Evolutionary conservation across 2,888 invertebrate genomes (phyloP), one percentile per base, ranked within the genome.

Genomic region (Plagodis pulveraria): DNA sequence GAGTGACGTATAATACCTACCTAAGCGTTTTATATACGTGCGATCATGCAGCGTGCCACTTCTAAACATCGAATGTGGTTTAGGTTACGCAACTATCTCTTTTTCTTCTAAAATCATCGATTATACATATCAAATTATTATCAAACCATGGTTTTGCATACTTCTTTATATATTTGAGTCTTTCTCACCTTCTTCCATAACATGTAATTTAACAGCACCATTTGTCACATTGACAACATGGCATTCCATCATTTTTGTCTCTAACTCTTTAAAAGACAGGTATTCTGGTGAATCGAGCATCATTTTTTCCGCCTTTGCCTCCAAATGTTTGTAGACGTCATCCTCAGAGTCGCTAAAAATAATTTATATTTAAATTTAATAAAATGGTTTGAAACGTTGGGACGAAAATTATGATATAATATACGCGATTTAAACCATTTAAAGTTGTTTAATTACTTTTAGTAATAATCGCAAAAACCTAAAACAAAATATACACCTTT

Each of bases 281-380:
- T 91, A 91, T 53, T 91, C 88, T 0, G 92, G 92, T 0, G 87
- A 86, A 0, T 84, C 74, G 0, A 92, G 76, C 76, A 89, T 67
- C 69, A 77, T 69, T 8, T 76, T 77, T 0, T 87, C 82, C 0
- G 85, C 77, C 0, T 80, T 71, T 0, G 78, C 63, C 48, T 89
- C 89, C 8, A 91, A 74, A 0, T 72, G 73, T 10, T 78, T 80
- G 0, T 88, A 58, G 0, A 82, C 58, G 34, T 91, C 58, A 34
- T 91, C 85, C 35, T 86, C 89, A 0, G 74, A 43, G 10, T 86
- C 88, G 71, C 91, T 91, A 69, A 42, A 42, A 42, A 42, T 10
- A 10, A 10, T 36, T 8, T 36, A 36, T 36, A 36, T 6, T 36
- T 9, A 36, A n/a, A 4, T 36, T 36, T 36, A 8, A 60, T 34